Base-by-base conservation (phyloP, 2,113 vertebrate species). In the Antechinus flavipes region DNA sequence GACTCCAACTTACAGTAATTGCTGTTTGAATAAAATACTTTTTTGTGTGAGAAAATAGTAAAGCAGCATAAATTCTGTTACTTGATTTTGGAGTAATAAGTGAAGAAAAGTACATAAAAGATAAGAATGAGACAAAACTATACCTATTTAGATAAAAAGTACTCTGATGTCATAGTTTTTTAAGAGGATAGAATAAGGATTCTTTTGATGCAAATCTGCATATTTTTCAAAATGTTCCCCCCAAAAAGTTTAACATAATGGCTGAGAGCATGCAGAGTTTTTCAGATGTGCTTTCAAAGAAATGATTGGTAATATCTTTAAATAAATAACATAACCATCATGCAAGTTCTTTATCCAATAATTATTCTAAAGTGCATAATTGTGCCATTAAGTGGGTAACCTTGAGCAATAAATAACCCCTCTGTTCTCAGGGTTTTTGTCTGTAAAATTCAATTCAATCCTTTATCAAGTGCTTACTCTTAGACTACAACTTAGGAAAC, bases 11-110 rank as follows among this genome's bases (percentile, higher is more conserved):
- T 26, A 27, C 8, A 27, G 56, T 7, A 56, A 25, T 58, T 58
- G 25, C 56, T 58, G 25, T 97, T 94, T 94, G 93, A 94, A n/a
- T 95, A 97, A 68, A 92, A n/a, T 50, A 52, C 56, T 90, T 23
- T 96, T 93, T 95, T 42, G 91, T 22, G 84, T 54, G 42, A 54
- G 93, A 9, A 61, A 84, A 90, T 24, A 68, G 91, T 0, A 0
- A 8, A 90, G 12, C 93, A 56, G 52, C 54, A 61, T 95, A 19
- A 95, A 92, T 5, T 68, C 61, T 35, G 27, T 11, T 35, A 30
- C 61, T 68, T 1, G 35, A 5, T 35, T 35, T 68, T 35, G 30
- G 27, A 0, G 30, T 68, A 68, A 68, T 14, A 35, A 0, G 11
- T 68, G 27, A 35, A 68, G 3, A 35, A 68, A 35, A 68, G 61